Base-by-base conservation (phyloP, 2,888 invertebrate species). In the Brachyopa scutellaris region DNA sequence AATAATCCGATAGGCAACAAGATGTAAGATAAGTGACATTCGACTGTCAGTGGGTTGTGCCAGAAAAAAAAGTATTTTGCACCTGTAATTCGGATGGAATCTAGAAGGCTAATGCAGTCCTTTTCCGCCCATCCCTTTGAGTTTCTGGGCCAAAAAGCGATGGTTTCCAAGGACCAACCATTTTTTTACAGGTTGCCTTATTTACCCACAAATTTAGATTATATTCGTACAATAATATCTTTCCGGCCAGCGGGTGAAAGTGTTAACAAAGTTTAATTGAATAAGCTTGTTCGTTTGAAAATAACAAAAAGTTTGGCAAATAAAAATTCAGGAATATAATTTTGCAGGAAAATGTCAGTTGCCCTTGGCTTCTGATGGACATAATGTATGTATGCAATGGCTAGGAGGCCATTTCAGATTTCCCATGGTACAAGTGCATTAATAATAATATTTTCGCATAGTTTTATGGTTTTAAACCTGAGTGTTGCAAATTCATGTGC, bases 381-480 rank as follows among this genome's bases (percentile, higher is more conserved):
- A 8, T n/a, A n/a, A n/a, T n/a, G n/a, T 8, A 8, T 17, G 15
- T 17, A 40, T n/a, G n/a, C n/a, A n/a, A n/a, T n/a, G n/a, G 8
- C 40, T 15, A 19, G 1, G 9, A 9, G 40, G 40, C 19, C 40
- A 40, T 40, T 40, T 9, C 6, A 2, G 9, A 19, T 40, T 40
- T 19, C 19, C 4, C 17, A 40, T 19, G 40, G 17, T 15, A 5
- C 13, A 9, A 19, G 19, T 19, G 6, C 19, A 40, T 40, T n/a
- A n/a, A n/a, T 17, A 40, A 19, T 19, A 38, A 38, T 15, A 38
- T 15, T 2, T 40, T 40, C 19, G 40, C 40, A 42, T 21, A 19
- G n/a, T 21, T 21, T 42, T 42, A 42, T n/a, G n/a, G 19, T 5
- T 42, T 42, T n/a, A n/a, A 42, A 42, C 42, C 42, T 42, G 19